Percentiles rank a stretch among this genome's conserved stretches.
phyloP scores from a whole-genome alignment of 2,797 vertebrate species.

The Lutjanus argentimaculatus region DNA sequence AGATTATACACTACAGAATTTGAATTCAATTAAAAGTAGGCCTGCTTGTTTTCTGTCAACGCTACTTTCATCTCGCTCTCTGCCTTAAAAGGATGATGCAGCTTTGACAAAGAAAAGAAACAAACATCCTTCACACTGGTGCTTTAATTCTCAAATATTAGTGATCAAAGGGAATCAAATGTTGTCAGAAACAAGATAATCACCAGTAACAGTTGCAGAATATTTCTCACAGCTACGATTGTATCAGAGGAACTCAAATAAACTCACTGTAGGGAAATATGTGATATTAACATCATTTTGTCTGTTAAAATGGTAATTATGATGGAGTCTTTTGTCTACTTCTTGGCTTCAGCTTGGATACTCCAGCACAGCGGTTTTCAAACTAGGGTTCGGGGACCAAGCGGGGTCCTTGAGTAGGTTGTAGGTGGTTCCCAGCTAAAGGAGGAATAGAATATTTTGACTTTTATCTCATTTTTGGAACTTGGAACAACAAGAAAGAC shows the following conservation, averaged over 20 bases:
- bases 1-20: constrained; percentile 32
- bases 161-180: neutral
- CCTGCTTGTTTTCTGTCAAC: constrained; percentile 16
- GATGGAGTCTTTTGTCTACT: neutral
- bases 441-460: no score
- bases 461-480: no score
- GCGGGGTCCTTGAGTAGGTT: no score
- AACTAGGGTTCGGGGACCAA: no score
- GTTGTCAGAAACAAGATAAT: constrained; percentile 12
- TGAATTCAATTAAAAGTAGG: constrained; percentile 37
- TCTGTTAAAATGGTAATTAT: neutral
- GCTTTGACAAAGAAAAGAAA: constrained; percentile 23
- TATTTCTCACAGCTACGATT: constrained; percentile 9
- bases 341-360: neutral
- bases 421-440: no score
- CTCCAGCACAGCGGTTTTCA: no score
- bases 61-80: constrained; percentile 22
- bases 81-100: neutral
- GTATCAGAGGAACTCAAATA: neutral
- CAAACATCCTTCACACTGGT: constrained; percentile 5
- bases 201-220: neutral
- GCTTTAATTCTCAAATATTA: constrained; percentile 6
- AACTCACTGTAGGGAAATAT: neutral
- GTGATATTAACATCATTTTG: neutral
- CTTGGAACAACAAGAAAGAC: no score